Evolutionary conservation across 23 tunicate genomes (phyloP), one percentile per base, ranked within the genome.

Genomic region (Trididemnum clinides): DNA sequence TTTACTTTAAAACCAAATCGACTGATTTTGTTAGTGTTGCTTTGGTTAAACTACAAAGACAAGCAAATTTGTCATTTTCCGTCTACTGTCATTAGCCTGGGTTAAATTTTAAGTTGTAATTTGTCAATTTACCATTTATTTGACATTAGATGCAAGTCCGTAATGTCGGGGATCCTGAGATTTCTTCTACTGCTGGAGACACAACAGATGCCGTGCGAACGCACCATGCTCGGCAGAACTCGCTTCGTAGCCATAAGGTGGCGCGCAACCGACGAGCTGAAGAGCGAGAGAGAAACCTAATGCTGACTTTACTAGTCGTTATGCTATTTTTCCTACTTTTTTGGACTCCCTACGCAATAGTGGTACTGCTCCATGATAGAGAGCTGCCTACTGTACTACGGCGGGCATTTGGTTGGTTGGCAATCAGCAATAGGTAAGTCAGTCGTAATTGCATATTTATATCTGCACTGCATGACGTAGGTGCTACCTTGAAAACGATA

Each of bases 331-430:
- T 89, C 72, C 49, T 89, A 0, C 58, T 83, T 25, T 89, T 77
- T 37, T 89, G 94, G 94, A 57, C 64, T 1, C 94, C 94, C 1
- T 89, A 89, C 80, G 88, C 87, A 0, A 22, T 89, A 33, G 71
- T 84, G 85, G 87, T 81, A 33, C 38, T 89, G 33, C 15, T 86
- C 1, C n/a, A n/a, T n/a, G 20, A 33, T 20, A 74, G 35, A 0
- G 50, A 58, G 20, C 32, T 57, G 10, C 34, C 72, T 15, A 25
- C 88, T 0, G 2, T 89, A 20, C 88, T 81, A 1, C 84, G 84
- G 35, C 62, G 94, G 20, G 88, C 88, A 0, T 89, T 88, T 54
- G 88, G 94, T 10, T 89, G 94, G 94, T 44, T 89, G 59, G 94
- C 94, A 33, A 37, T 89, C 12, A 89, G 94, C 33, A 89, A 89